Conservation (phyloP, 2,888 invertebrate species). For the Monoplex corrugatus region DNA sequence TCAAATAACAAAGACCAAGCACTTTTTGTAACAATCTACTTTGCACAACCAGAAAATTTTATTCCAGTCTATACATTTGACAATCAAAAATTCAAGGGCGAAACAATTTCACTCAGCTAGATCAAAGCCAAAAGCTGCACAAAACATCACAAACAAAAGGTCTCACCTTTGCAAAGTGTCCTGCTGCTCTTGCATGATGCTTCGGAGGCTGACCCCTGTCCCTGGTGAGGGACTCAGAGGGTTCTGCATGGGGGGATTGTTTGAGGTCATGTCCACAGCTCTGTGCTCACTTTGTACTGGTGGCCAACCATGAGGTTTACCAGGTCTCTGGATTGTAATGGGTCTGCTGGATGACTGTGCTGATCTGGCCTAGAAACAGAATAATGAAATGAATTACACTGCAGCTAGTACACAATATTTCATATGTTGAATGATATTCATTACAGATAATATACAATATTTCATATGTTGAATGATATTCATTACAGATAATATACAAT, state of each 20-base stretch:
- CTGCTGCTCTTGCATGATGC: conserved; percentile 55
- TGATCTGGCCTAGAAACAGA: background rate
- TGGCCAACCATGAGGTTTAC: conserved; percentile 19
- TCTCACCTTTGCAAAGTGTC: background rate
- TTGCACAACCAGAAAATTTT: background rate
- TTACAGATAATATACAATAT: too few relatives aligned
- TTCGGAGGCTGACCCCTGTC: conserved; percentile 52
- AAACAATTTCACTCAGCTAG: background rate
- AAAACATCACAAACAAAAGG: too few relatives aligned
- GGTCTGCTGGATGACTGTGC: conserved; percentile 29
- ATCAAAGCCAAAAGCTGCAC: too few relatives aligned
- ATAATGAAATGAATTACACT: too few relatives aligned
- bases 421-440: too few relatives aligned
- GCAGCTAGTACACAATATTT: too few relatives aligned
- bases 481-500: too few relatives aligned
- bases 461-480: too few relatives aligned
- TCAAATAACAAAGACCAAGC: background rate
- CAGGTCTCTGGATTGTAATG: background rate
- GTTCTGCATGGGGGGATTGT: background rate
- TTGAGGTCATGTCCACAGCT: background rate
- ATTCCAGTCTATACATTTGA: background rate
- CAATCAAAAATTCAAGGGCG: too few relatives aligned
- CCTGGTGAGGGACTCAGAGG: conserved; percentile 21
- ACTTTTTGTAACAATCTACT: background rate
- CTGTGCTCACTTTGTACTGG: background rate